Evolutionary conservation across 1,140 invertebrate genomes (phyloP).

Genomic region (Eueides isabella): DNA sequence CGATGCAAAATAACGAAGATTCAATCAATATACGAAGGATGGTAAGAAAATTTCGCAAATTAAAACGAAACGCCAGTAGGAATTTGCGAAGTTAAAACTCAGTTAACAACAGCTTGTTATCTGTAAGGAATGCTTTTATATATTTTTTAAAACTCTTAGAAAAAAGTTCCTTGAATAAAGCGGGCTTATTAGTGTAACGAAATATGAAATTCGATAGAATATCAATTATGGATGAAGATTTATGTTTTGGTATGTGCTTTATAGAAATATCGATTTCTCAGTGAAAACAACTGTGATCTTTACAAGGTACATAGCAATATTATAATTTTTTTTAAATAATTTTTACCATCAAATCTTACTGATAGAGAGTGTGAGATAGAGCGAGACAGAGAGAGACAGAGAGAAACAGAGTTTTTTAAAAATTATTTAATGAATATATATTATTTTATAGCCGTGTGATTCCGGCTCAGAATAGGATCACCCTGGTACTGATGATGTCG

Average conservation of each 20-base stretch:
- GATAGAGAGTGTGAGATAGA: too few species aligned
- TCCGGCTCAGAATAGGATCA: too few species aligned
- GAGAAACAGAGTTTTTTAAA: too few species aligned
- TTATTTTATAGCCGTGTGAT: too few species aligned
- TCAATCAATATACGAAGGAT: background rate
- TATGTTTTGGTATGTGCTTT: background rate
- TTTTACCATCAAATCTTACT: too few species aligned
- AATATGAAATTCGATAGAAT: background rate
- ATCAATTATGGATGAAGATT: background rate
- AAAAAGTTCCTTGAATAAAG: background rate
- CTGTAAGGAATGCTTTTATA: constrained; percentile 8
- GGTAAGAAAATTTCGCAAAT: constrained; percentile 12
- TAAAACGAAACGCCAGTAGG: constrained; percentile 5
- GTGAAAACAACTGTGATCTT: too few species aligned
- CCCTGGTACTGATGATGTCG: too few species aligned
- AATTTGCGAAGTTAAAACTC: background rate
- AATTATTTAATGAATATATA: too few species aligned
- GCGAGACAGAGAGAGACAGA: too few species aligned
- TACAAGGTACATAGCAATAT: too few species aligned
- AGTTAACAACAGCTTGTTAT: constrained; percentile 4
- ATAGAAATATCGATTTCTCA: background rate
- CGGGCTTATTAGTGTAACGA: background rate
- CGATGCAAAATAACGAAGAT: constrained; percentile 11
- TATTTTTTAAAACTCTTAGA: constrained; percentile 7
- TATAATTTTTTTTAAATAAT: too few species aligned